phyloP scores from a whole-genome alignment of 1,140 invertebrate genomes.

The Trachymyrmex septentrionalis region DNA sequence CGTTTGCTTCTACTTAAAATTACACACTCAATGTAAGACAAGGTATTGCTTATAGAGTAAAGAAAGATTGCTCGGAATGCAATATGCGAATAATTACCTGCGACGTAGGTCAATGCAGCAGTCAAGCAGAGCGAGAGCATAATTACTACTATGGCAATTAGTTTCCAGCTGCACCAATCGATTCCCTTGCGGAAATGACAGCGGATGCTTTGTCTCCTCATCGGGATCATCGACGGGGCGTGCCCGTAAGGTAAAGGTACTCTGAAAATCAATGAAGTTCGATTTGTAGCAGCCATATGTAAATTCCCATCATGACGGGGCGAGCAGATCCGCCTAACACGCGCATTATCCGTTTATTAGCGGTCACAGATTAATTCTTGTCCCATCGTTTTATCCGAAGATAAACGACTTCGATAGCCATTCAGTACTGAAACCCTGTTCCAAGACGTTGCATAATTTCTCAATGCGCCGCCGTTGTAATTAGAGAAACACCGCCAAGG shows the following conservation, averaged over 20 bases:
- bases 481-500: constrained; percentile 49
- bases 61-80: constrained; percentile 15
- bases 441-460: constrained; percentile 42
- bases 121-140: constrained; percentile 93
- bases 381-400: constrained; percentile 36
- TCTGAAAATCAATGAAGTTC: constrained; percentile 74
- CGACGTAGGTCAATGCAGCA: constrained; percentile 94
- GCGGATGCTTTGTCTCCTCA: constrained; percentile 86
- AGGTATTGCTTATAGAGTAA: constrained; percentile 6
- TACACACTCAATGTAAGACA: background rate
- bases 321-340: background rate
- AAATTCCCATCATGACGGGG: background rate
- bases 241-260: constrained; percentile 85
- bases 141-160: constrained; percentile 94
- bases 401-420: constrained; percentile 13
- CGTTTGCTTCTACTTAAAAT: background rate
- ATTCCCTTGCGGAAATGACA: constrained; percentile 96
- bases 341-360: constrained; percentile 18
- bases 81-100: constrained; percentile 89
- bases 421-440: constrained; percentile 1
- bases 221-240: constrained; percentile 85
- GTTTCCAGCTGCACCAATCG: constrained; percentile 96
- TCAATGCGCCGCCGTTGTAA: constrained; percentile 52
- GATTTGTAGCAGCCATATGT: constrained; percentile 23
- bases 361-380: constrained; percentile 39